These are phyloP conservation scores for Gasterosteus nipponicus DNA, from an alignment of 2,113 vertebrate species.

Conservation along the genomic window DNA sequence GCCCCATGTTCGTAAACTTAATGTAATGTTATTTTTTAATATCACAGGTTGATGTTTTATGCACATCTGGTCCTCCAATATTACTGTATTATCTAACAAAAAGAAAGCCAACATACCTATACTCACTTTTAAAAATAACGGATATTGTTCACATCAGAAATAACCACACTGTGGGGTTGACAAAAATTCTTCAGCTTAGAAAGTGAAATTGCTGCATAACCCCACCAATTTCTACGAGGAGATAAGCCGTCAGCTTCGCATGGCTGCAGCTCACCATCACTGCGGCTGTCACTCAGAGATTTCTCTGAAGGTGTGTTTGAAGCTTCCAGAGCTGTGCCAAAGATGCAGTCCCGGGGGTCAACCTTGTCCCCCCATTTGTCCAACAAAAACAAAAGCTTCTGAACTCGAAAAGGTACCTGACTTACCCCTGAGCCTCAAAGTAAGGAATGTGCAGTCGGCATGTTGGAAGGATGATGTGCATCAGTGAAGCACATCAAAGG, in stretches of 20 bases:
- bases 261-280: constrained; percentile 2
- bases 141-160: not conserved
- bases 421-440: constrained; percentile 27
- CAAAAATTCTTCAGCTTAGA: not conserved
- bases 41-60: not conserved
- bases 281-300: not conserved
- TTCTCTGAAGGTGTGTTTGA: constrained; percentile 7
- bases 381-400: constrained; percentile 47
- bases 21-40: too few species aligned
- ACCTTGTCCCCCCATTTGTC: constrained; percentile 43
- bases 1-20: not conserved
- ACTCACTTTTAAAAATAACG: not conserved
- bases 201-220: not conserved
- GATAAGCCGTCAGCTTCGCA: constrained; percentile 21
- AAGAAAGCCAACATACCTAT: not conserved
- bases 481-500: constrained; percentile 57
- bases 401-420: constrained; percentile 19
- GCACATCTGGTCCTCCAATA: not conserved
- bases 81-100: not conserved
- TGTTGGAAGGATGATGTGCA: constrained; percentile 44
- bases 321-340: constrained; percentile 9
- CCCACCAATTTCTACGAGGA: not conserved
- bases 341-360: not conserved
- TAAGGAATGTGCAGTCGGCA: constrained; percentile 56
- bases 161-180: not conserved